Base-by-base conservation (phyloP, 1,140 invertebrate species). In the Antheraea mylitta region DNA sequence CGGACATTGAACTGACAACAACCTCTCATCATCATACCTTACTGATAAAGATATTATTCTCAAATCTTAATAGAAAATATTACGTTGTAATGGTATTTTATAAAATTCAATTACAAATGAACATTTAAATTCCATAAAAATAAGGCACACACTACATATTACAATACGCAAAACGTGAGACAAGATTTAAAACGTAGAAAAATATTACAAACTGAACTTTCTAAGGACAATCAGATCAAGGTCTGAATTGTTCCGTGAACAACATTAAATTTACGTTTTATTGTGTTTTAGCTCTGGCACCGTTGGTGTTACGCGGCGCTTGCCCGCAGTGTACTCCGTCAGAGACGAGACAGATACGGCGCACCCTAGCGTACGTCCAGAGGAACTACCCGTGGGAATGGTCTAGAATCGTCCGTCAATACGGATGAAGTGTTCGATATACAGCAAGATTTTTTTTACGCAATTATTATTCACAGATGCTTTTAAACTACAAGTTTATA, bases 311-410 rank as follows among this genome's bases (percentile, higher is more conserved):
- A 58, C 91, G 95, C 73, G 95, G 95, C 0, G 90, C 94, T 9
- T 96, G 95, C 78, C 94, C 94, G 0, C 94, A 96, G 76, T 96
- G 95, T 74, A 93, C 91, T 0, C 85, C 92, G 7, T 90, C 94
- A 68, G 95, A 96, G 86, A 93, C 92, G 42, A 88, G 90, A 65
- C 95, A 96, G 83, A 95, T 96, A 72, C 94, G 94, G 77, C 94
- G 94, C 74, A 95, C 95, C 0, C 91, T 96, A 7, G 93, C 94
- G 1, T 95, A 94, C 78, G 94, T 96, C 60, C 95, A 96, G 74
- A 91, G 94, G 67, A 93, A 94, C 79, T 96, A 94, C 80, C 95
- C 95, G 3, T 95, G 95, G 87, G 95, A 96, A 83, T 96, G 95
- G 95, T 90, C 93, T 8, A 96, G 94, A 86, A 93, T 96, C 70